A percentile compares a stretch with the other conserved stretches of the same genome.
phyloP scores from a whole-genome alignment of 2,113 vertebrate species.

The Tricholaema leucomelas region DNA sequence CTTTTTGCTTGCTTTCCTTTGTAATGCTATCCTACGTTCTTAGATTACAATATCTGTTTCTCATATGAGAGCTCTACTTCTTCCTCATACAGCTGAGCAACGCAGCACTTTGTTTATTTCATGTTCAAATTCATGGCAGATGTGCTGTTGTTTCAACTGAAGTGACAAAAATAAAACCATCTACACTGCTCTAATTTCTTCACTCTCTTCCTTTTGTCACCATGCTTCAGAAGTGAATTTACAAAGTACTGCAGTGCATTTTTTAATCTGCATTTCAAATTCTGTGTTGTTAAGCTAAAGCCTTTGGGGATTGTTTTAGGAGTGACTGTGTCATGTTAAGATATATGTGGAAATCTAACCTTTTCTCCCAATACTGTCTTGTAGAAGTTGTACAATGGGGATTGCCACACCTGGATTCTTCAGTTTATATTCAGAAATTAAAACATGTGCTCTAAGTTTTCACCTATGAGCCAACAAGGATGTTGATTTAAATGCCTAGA shows the following conservation, averaged over 20 bases:
- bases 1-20: not conserved
- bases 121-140: not conserved
- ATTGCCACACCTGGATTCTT: not conserved
- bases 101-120: not conserved
- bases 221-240: not conserved
- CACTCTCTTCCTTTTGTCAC: not conserved
- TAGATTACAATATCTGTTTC: not conserved
- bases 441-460: not conserved
- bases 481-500: not conserved
- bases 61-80: not conserved
- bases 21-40: not conserved
- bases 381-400: not conserved
- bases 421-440: not conserved
- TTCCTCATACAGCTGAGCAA: not conserved
- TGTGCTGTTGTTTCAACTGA: constrained; percentile 4
- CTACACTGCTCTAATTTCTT: constrained; percentile 30
- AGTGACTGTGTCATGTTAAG: not conserved
- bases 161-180: not conserved
- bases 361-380: not conserved
- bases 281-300: not conserved
- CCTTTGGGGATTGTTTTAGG: not conserved
- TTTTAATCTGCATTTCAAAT: constrained; percentile 16
- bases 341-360: fast-evolving
- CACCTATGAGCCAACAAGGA: fast-evolving
- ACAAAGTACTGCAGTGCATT: not conserved